These are phyloP conservation scores for Gnathonemus longibarbis DNA, from an alignment of 2,113 vertebrate species.

Conservation along the genomic window DNA sequence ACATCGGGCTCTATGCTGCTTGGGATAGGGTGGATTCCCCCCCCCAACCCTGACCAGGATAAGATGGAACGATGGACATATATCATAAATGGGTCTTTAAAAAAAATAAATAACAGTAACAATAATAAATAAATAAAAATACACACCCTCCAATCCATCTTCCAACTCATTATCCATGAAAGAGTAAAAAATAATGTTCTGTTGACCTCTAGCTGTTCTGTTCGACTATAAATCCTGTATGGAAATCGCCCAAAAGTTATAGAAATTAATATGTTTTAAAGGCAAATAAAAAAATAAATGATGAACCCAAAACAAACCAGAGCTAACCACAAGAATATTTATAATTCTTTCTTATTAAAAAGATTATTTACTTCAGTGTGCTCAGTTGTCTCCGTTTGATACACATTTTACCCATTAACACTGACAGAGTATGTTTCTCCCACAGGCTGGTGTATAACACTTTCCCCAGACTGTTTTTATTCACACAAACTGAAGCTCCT, in stretches of 20 bases:
- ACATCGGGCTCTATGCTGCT: neutral
- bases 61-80: neutral
- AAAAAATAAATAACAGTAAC: neutral
- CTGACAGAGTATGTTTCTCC: neutral
- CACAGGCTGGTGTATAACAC: neutral
- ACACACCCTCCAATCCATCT: neutral
- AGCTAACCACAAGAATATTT: neutral
- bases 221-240: neutral
- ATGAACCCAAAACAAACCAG: neutral
- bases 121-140: neutral
- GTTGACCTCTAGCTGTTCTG: neutral
- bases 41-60: neutral
- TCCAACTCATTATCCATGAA: neutral
- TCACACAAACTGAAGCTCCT: constrained; percentile 45
- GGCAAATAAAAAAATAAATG: neutral
- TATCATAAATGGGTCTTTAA: neutral
- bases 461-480: constrained; percentile 35
- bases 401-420: neutral
- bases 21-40: neutral
- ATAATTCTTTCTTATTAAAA: neutral
- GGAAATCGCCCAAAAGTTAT: constrained; percentile 3
- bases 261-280: neutral
- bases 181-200: neutral
- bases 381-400: neutral
- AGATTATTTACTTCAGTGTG: neutral